These are phyloP conservation scores for Ibycter americanus DNA, from an alignment of 2,797 vertebrate genomes.

Conservation along the genomic window DNA sequence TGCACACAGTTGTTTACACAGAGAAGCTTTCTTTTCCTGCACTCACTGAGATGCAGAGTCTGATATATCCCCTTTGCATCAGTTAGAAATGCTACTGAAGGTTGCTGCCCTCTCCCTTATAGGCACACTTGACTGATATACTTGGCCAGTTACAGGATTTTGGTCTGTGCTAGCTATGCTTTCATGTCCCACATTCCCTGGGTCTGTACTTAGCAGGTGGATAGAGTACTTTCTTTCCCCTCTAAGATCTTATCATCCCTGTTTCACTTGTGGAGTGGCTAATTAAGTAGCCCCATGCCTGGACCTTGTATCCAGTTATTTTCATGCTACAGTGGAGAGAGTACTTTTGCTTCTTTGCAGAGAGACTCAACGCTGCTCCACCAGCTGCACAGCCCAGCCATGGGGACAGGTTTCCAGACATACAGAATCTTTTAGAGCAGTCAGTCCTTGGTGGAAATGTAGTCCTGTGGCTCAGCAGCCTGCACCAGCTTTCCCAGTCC, in stretches of 20 bases:
- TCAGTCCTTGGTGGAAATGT: neutral
- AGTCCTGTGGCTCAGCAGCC: neutral
- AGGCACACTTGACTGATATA: fast-evolving
- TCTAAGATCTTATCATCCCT: neutral
- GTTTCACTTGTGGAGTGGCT: neutral
- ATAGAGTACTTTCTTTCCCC: neutral
- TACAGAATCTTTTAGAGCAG: neutral
- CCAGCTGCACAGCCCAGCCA: fast-evolving
- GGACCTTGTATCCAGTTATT: neutral
- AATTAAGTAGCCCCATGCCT: neutral
- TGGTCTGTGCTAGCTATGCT: neutral
- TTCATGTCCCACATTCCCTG: neutral
- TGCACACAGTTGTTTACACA: neutral
- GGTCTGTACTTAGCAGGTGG: neutral
- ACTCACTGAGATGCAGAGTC: neutral
- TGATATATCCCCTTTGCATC: neutral
- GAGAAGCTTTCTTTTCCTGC: neutral
- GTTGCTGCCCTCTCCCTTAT: neutral
- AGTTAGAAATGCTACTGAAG: neutral
- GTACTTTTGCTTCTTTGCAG: neutral
- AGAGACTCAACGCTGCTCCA: neutral
- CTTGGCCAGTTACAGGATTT: neutral
- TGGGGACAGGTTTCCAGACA: neutral
- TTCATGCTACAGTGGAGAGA: neutral
- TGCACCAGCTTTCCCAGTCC: neutral